phyloP scores from a whole-genome alignment of 2,888 invertebrate species.

The Isotomurus palustris region DNA sequence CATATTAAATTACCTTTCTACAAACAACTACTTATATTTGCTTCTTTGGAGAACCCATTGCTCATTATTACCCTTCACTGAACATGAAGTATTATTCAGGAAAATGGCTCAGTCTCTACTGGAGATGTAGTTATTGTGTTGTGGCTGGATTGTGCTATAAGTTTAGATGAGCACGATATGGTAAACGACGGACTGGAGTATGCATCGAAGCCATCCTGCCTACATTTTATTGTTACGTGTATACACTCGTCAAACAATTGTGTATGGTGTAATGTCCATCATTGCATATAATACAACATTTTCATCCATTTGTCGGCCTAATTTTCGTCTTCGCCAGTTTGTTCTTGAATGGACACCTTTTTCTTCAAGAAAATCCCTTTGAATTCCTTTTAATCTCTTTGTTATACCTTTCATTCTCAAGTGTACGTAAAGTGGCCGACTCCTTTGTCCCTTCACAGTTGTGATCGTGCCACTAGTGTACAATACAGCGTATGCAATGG shows the following conservation, averaged over 20 bases:
- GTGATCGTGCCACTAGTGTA: constrained; percentile 3
- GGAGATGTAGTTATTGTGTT: no score
- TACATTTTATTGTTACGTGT: no score
- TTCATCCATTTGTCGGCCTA: constrained; percentile 2
- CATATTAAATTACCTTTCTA: constrained; percentile 2
- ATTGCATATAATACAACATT: no score
- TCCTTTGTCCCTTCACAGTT: not conserved
- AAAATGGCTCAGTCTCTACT: not conserved
- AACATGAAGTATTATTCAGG: not conserved
- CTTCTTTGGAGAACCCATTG: constrained; percentile 2
- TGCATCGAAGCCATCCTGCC: no score
- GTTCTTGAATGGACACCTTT: constrained; percentile 13
- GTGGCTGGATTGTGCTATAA: no score
- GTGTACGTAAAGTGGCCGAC: constrained; percentile 6
- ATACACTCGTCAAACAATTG: no score
- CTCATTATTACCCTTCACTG: constrained; percentile 14
- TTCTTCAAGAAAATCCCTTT: not conserved
- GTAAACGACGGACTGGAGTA: no score
- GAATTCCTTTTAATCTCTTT: constrained; percentile 11
- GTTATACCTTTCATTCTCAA: not conserved
- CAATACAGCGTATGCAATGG: no score
- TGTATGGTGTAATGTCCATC: no score
- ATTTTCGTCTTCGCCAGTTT: constrained; percentile 2
- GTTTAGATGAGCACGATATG: no score
- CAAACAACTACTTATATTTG: constrained; percentile 32